Evolutionary conservation across 2,888 invertebrate species (phyloP), one percentile per base, ranked within the genome.

Genomic region (Athalia circularis): DNA sequence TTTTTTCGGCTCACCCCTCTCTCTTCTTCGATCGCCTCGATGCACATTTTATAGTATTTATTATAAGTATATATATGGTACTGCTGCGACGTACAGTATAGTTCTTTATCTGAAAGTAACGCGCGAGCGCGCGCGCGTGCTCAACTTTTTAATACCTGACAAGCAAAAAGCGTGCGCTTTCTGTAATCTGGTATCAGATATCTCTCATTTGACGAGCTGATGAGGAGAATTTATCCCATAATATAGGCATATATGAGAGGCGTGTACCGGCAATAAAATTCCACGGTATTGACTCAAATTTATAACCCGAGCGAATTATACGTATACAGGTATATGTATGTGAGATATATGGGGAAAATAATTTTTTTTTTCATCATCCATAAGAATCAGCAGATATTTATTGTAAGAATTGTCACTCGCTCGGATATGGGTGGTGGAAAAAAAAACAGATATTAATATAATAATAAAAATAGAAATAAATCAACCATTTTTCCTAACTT

Each of bases 261-360:
- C 72, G 13, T 59, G 72, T 47, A 47, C 59, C 47, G 13, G 57
- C 59, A 72, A 59, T 72, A 52, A 9, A 72, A 72, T 45, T 59
- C 57, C 59, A 47, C 45, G 59, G 45, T 59, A 57, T 43, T 72
- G 59, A 57, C 59, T 72, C 4, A 15, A 72, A 43, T 72, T 72
- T 72, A 72, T 47, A 59, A 59, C n/a, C 47, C 29, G 29, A 2
- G 47, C 13, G 43, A 72, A 72, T 4, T 13, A 15, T 7, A 7
- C 15, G 13, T 29, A 13, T 62, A 15, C 13, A 62, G 7, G 5
- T 15, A 13, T 61, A 13, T 3, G 5, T 3, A 3, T 54, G 1
- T 54, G n/a, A 54, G 54, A 7, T 5, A 7, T 7, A 54, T 54
- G n/a, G 9, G 5, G 7, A 7, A 5, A n/a, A 54, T 54, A 5